A percentile compares a stretch with the other conserved stretches of the same genome.
These are phyloP conservation scores for Apotomis turbidana DNA, from an alignment of 2,888 invertebrate genomes.

Conservation along the genomic window DNA sequence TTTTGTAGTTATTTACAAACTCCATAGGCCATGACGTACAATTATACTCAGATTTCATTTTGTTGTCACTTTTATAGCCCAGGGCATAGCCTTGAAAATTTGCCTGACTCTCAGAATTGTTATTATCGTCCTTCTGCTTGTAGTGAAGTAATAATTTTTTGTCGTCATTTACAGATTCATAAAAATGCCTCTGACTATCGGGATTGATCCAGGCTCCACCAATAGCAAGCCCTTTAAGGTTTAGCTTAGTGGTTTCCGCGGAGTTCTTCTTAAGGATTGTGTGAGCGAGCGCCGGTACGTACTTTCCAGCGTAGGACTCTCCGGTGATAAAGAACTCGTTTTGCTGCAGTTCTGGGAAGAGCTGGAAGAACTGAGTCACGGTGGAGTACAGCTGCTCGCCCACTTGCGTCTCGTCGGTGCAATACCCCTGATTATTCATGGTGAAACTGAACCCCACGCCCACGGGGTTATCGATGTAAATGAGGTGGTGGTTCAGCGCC, in stretches of 20 bases:
- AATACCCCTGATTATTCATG: constrained; percentile 88
- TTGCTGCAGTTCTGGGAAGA: constrained; percentile 89
- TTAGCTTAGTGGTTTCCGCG: constrained; percentile 86
- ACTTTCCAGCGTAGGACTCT: constrained; percentile 94
- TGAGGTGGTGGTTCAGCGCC: constrained; percentile 90
- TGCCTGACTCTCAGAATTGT: too few relatives aligned
- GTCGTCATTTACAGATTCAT: too few relatives aligned
- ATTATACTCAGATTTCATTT: too few relatives aligned
- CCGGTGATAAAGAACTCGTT: constrained; percentile 94
- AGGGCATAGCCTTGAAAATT: too few relatives aligned
- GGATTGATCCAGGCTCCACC: constrained; percentile 67
- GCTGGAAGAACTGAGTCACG: constrained; percentile 90
- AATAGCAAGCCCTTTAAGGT: constrained; percentile 64
- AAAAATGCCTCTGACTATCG: constrained; percentile 86
- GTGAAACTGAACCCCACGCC: constrained; percentile 97
- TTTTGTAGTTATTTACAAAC: too few relatives aligned
- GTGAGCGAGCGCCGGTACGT: constrained; percentile 89
- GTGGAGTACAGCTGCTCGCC: constrained; percentile 91
- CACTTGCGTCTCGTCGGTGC: constrained; percentile 90
- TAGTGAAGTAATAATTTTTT: too few relatives aligned
- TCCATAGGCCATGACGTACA: too few relatives aligned
- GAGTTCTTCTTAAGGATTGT: constrained; percentile 88
- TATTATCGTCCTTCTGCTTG: constrained; percentile 47
- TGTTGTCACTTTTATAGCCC: too few relatives aligned
- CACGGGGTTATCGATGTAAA: constrained; percentile 97